Percentiles rank a stretch among this genome's conserved stretches.
These are phyloP conservation scores for Andrena cerasifolii DNA, from an alignment of 1,140 invertebrate species.

Conservation along the genomic window DNA sequence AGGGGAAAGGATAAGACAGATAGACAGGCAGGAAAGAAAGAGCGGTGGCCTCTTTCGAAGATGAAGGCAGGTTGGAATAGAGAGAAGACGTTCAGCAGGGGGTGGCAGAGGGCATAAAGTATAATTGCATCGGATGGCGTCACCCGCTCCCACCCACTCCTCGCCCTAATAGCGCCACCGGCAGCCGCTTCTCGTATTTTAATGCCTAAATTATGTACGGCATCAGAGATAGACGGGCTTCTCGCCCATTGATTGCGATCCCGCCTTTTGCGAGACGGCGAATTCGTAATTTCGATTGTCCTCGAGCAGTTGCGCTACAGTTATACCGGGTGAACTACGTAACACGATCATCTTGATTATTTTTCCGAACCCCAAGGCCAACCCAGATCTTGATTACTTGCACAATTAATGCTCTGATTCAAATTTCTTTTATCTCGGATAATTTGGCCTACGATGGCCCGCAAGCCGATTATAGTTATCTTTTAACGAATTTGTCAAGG, in stretches of 20 bases:
- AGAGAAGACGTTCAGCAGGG: constrained; percentile 58
- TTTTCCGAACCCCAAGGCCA: too few relatives aligned
- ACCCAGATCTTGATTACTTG: too few relatives aligned
- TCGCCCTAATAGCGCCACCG: constrained; percentile 76
- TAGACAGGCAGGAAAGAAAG: constrained; percentile 59
- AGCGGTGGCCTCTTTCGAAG: constrained; percentile 31
- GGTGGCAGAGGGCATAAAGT: constrained; percentile 80
- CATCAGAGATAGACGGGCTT: constrained; percentile 74
- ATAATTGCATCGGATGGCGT: constrained; percentile 82
- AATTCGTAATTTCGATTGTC: constrained; percentile 44
- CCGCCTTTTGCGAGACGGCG: constrained; percentile 29
- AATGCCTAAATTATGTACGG: constrained; percentile 82
- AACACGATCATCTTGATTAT: too few relatives aligned
- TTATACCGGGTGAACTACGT: background rate
- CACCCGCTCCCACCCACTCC: constrained; percentile 74
- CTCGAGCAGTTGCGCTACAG: background rate
- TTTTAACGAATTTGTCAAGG: too few relatives aligned
- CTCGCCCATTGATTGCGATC: constrained; percentile 56
- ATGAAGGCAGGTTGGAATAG: constrained; percentile 55
- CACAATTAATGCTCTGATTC: too few relatives aligned
- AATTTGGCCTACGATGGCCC: too few relatives aligned
- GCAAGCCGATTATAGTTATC: too few relatives aligned
- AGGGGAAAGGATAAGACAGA: constrained; percentile 57
- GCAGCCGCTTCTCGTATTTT: constrained; percentile 77
- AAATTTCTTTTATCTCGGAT: too few relatives aligned